Base-by-base conservation (phyloP, 2,888 invertebrate genomes). In the Sesamia inferens region DNA sequence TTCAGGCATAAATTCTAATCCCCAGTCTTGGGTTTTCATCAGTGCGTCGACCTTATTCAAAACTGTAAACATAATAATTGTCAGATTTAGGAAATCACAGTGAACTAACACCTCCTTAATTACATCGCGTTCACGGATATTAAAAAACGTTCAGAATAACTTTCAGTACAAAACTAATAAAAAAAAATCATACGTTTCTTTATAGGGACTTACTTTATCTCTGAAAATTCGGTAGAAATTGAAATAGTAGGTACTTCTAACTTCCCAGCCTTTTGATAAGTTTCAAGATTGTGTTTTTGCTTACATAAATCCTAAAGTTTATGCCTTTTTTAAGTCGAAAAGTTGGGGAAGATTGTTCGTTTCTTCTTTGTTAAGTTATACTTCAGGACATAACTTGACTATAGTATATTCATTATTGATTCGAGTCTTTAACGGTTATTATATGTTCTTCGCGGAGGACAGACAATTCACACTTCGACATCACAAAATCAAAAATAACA, bases 181-280 rank as follows among this genome's bases (percentile, higher is more conserved):
- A 31, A 31, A 31, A 3, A 31, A 31, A 31, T 69, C 19, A 22
- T 39, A 58, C n/a, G 61, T 44, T 44, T 71, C 44, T 54, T 13
- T 68, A 31, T 39, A 11, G 31, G 10, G 2, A 3, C 4, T 31
- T 31, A 16, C 39, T 39, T 22, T 68, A 11, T n/a, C 48, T 72
- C 51, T 31, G 24, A 54, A 48, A 47, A 57, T 55, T 31, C 39
- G 55, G 59, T 78, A 69, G 54, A 47, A 44, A 67, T 61, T 71
- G 5, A 42, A 64, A 58, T 62, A 19, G 47, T 77, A 22, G 11
- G 47, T 24, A 68, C 68, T 67, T 19, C 14, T 58, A 84, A 73
- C 68, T 71, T 81, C 71, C 62, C 39, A 55, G 55, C 16, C 22
- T 24, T 71, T 68, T 69, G 59, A 44, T 69, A 83, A 82, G 24